Base-by-base conservation (phyloP, 2,797 vertebrate species). In the Neostethus bicornis region DNA sequence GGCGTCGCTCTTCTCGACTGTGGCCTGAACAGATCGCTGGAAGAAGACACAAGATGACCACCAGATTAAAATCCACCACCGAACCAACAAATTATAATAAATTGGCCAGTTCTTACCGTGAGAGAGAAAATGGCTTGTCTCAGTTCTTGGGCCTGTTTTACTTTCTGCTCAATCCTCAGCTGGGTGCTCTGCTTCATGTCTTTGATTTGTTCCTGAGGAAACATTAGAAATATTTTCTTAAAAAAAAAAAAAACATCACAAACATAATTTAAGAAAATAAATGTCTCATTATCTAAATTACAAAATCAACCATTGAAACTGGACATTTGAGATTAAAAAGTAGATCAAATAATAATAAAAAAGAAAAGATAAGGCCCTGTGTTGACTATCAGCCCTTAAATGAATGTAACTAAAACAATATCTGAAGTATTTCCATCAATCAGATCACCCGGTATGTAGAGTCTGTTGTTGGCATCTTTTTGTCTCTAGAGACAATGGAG, bases 101-200 rank as follows among this genome's bases (percentile, higher is more conserved):
- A 37, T 9, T 0, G n/a, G 2, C 4, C 13, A 38, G 5, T 28
- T 80, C 88, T 89, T 72, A 93, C 92, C 16, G 73, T 86, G 23
- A 93, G 66, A 35, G 75, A 79, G 43, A 86, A 80, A 47, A 90
- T 83, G 19, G 90, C 89, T 53, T 88, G 86, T 64, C 70, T 90
- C 62, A 93, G 83, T 24, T 92, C 87, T 57, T 89, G 80, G 8
- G 79, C 69, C 39, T 89, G 87, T 58, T 87, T 90, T 59, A 92
- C 88, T 54, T 84, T 77, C 48, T 88, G 81, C 52, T 90, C 74
- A 48, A 91, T 88, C 25, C 54, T 86, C 49, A 85, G 67, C 51
- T 89, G 87, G 24, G 84, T 90, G 59, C 50, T 83, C 41, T 68
- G 83, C 72, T 86, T 88, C 67, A 88, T 80, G 34, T 91, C 90